phyloP scores from a whole-genome alignment of 2,888 invertebrate genomes.

The Adineta ricciae region DNA sequence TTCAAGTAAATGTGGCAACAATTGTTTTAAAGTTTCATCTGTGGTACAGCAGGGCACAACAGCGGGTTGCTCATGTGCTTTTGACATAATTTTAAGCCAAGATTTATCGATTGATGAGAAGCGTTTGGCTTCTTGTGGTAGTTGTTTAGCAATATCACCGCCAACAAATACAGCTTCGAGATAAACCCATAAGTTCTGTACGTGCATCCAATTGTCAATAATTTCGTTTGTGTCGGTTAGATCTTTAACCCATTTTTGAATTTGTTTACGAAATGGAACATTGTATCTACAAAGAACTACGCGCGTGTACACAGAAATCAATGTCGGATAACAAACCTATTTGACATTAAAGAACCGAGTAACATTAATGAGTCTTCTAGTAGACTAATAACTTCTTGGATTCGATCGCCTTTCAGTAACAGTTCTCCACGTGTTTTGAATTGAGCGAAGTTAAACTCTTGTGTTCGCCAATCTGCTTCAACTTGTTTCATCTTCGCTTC shows the following conservation, averaged over 20 bases:
- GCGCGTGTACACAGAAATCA: too few relatives aligned
- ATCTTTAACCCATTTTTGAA: conserved; percentile 86
- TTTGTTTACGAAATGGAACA: conserved; percentile 87
- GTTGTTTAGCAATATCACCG: conserved; percentile 92
- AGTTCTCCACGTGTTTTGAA: conserved; percentile 89
- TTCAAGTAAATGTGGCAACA: conserved; percentile 49
- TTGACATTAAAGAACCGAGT: conserved; percentile 78
- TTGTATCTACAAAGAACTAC: conserved; percentile 63
- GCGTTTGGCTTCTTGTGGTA: conserved; percentile 59
- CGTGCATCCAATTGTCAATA: conserved; percentile 82
- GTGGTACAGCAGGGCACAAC: conserved; percentile 50
- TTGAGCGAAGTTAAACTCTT: conserved; percentile 77
- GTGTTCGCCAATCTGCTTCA: conserved; percentile 79
- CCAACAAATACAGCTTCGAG: conserved; percentile 94
- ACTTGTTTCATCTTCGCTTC: conserved; percentile 87
- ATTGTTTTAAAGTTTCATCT: conserved; percentile 49
- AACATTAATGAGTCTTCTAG: conserved; percentile 91
- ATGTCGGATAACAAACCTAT: conserved; percentile 58
- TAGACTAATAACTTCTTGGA: conserved; percentile 83
- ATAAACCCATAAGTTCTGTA: conserved; percentile 97
- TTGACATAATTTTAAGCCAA: conserved; percentile 51
- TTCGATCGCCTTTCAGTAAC: conserved; percentile 78
- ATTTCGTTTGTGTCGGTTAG: conserved; percentile 90
- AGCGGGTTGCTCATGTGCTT: conserved; percentile 49
- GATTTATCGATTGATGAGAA: conserved; percentile 51